These are phyloP conservation scores for Enteromius unitaeniatus DNA, from an alignment of 2,797 vertebrate genomes.

Conservation along the genomic window DNA sequence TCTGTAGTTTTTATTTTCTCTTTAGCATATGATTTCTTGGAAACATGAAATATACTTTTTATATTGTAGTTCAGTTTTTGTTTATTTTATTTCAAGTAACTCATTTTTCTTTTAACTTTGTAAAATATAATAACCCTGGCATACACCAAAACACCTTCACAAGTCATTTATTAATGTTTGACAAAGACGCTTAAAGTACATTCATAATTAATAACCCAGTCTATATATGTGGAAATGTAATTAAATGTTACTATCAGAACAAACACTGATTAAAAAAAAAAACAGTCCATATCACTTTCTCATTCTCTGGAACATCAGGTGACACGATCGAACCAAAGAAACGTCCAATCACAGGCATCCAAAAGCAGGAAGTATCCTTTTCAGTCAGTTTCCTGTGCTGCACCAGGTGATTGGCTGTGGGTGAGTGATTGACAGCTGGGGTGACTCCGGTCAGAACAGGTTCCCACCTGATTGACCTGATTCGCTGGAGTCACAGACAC, in stretches of 20 bases:
- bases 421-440: constrained; percentile 47
- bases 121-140: background rate
- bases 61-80: background rate
- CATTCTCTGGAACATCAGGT: constrained; percentile 26
- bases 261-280: background rate
- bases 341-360: constrained; percentile 27
- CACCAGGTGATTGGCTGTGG: constrained; percentile 41
- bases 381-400: constrained; percentile 10
- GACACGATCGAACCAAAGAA: background rate
- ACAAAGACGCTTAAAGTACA: constrained; percentile 26
- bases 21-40: background rate
- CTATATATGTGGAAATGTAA: constrained; percentile 13
- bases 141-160: constrained; percentile 19
- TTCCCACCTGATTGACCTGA: constrained; percentile 80
- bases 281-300: constrained; percentile 11
- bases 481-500: constrained; percentile 69
- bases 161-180: constrained; percentile 47
- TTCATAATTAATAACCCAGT: constrained; percentile 24
- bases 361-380: constrained; percentile 23
- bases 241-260: constrained; percentile 15
- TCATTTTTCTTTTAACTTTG: background rate
- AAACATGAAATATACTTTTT: background rate
- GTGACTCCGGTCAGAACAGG: constrained; percentile 77
- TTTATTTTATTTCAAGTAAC: background rate
- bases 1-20: background rate